These are phyloP conservation scores for Ridgeia piscesae DNA, from an alignment of 1,140 invertebrate genomes.

Conservation along the genomic window DNA sequence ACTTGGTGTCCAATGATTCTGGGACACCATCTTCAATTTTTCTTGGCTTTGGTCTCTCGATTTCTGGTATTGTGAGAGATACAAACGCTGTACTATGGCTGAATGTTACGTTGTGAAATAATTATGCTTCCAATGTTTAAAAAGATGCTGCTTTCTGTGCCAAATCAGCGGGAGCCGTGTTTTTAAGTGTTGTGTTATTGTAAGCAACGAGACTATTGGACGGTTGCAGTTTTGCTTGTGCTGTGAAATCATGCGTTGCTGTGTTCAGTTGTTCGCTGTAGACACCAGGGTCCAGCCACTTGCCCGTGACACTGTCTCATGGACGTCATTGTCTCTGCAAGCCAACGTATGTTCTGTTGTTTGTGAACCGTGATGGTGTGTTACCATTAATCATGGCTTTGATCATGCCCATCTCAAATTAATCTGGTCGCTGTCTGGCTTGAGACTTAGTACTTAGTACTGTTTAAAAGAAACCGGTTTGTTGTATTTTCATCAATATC, in stretches of 20 bases:
- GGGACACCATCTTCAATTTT: not conserved
- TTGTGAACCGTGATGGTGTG: not conserved
- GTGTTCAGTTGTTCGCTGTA: not conserved
- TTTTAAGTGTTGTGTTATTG: not conserved
- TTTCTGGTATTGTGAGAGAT: not conserved
- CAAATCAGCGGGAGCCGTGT: not conserved
- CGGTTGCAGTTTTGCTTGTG: not conserved
- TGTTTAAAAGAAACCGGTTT: not conserved
- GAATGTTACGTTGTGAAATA: not conserved
- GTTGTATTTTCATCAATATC: not conserved
- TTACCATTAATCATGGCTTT: not conserved
- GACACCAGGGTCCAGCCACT: not conserved
- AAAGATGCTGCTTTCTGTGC: not conserved
- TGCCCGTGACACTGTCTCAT: not conserved
- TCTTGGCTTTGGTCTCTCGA: not conserved
- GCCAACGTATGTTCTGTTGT: not conserved
- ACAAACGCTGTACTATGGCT: not conserved
- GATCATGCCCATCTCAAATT: not conserved
- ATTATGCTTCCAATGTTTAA: not conserved
- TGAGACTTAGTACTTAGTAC: not conserved
- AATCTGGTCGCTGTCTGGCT: not conserved
- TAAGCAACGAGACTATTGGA: not conserved
- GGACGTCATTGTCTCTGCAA: not conserved
- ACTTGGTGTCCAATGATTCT: not conserved
- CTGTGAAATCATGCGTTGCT: not conserved